Evolutionary conservation across 2,113 vertebrate genomes (phyloP).

Genomic region (Copsychus sechellarum): DNA sequence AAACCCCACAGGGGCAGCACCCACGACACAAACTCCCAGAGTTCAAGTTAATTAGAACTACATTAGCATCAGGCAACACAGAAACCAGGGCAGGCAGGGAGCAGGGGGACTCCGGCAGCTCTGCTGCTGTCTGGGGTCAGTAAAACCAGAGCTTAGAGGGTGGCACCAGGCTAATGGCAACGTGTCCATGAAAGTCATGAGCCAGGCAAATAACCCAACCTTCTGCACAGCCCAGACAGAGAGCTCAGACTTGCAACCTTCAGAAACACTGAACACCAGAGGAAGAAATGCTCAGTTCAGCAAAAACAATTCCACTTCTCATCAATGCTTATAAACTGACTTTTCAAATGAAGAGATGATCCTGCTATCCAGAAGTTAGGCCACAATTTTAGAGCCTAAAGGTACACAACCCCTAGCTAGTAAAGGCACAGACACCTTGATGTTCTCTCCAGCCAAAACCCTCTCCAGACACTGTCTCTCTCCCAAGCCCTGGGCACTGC

Average conservation of each 20-base stretch:
- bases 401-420: neutral
- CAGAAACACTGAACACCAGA: neutral
- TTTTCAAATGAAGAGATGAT: neutral
- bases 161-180: neutral
- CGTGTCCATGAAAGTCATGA: rapidly evolving
- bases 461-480: neutral
- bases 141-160: neutral
- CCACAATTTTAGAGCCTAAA: neutral
- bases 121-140: neutral
- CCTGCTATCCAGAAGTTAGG: neutral
- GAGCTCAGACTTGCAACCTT: neutral
- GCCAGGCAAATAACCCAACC: neutral
- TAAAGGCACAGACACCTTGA: neutral
- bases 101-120: neutral
- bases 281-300: neutral
- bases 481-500: neutral
- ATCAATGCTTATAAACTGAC: neutral
- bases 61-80: neutral
- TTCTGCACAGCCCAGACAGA: neutral
- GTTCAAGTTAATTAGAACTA: neutral
- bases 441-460: neutral
- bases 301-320: neutral
- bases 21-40: neutral
- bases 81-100: neutral
- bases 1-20: neutral